A percentile compares a stretch with the other conserved stretches of the same genome.
These are phyloP conservation scores for Prosopocoilus inquinatus DNA, from an alignment of 2,888 invertebrate genomes.

Conservation along the genomic window DNA sequence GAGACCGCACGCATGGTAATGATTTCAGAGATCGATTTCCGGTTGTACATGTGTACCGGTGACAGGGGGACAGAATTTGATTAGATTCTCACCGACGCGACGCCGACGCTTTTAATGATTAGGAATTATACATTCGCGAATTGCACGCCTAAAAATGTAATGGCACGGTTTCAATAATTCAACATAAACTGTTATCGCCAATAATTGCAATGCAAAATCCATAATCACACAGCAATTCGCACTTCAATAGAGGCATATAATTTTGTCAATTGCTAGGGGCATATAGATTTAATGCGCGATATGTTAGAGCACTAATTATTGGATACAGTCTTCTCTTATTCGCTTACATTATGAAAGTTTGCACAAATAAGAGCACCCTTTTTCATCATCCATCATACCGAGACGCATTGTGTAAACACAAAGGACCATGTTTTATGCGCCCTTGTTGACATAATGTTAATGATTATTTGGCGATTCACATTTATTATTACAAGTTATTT, in stretches of 20 bases:
- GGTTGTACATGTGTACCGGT: conserved; percentile 10
- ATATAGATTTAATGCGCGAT: conserved; percentile 11
- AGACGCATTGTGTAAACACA: not conserved
- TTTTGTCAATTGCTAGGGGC: conserved; percentile 27
- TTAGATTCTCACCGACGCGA: too few species aligned
- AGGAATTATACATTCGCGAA: too few species aligned
- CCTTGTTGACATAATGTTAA: conserved; percentile 22
- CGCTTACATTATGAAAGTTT: not conserved
- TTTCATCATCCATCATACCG: not conserved
- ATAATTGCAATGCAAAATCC: conserved; percentile 12
- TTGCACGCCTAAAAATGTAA: not conserved
- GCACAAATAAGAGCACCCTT: not conserved
- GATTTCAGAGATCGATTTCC: conserved; percentile 29
- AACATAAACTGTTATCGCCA: not conserved
- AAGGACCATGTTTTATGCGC: conserved; percentile 1
- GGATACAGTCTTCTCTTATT: not conserved
- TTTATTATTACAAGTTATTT: too few species aligned
- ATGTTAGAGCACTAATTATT: conserved; percentile 13
- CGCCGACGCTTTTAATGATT: too few species aligned
- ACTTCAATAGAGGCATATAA: conserved; percentile 25
- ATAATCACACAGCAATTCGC: conserved; percentile 22
- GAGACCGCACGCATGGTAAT: conserved; percentile 28
- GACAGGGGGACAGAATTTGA: too few species aligned
- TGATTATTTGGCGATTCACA: not conserved
- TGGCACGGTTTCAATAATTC: conserved; percentile 9